phyloP scores from a whole-genome alignment of 1,140 invertebrate genomes.

The Drosophila ogumai region DNA sequence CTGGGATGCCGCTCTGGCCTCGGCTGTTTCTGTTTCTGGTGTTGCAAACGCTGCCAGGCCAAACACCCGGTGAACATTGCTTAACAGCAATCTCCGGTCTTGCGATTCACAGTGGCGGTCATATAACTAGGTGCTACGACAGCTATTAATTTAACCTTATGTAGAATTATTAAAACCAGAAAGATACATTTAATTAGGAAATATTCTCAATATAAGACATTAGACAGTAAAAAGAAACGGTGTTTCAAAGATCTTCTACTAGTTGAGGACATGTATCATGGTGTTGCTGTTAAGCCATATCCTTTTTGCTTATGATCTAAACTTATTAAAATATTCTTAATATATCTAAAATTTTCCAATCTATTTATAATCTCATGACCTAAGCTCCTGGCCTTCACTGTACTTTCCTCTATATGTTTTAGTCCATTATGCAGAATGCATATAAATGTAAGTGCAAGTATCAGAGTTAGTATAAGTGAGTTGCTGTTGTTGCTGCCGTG shows the following conservation, averaged over 20 bases:
- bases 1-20: constrained; percentile 47
- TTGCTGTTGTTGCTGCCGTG: constrained; percentile 10
- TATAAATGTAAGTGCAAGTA: constrained; percentile 52
- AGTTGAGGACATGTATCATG: too few species aligned
- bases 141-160: too few species aligned
- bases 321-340: neutral
- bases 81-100: constrained; percentile 52
- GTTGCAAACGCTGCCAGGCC: constrained; percentile 74
- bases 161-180: neutral
- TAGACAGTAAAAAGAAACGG: neutral
- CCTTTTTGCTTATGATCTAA: neutral
- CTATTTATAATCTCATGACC: neutral
- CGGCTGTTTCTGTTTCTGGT: constrained; percentile 42
- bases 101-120: constrained; percentile 31
- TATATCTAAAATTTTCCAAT: neutral
- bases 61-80: constrained; percentile 75
- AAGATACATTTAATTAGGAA: neutral
- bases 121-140: neutral
- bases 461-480: constrained; percentile 23
- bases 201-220: neutral
- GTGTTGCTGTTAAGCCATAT: neutral
- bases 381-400: constrained; percentile 3
- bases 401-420: constrained; percentile 38
- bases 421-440: constrained; percentile 60
- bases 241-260: neutral